Conservation (phyloP, 2,888 invertebrate species). For the Apamea monoglypha region DNA sequence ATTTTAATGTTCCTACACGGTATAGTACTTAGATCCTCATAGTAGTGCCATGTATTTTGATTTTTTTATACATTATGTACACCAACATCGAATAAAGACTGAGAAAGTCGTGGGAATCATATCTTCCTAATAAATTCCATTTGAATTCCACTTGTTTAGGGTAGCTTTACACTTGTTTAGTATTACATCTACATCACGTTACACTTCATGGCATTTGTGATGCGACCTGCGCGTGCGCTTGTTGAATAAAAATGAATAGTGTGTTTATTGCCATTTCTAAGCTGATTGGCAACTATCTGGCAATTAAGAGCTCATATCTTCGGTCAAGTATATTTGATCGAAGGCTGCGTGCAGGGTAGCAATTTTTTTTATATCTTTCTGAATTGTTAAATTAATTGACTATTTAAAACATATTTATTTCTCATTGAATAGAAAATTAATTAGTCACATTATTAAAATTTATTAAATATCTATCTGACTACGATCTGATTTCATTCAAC, state of each 20-base stretch:
- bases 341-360: conserved; percentile 10
- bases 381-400: conserved; percentile 14
- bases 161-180: conserved; percentile 55
- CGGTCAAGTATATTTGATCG: conserved; percentile 12
- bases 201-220: conserved; percentile 8
- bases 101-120: conserved; percentile 76
- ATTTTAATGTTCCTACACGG: conserved; percentile 83
- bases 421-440: conserved; percentile 19
- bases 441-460: not conserved
- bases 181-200: conserved; percentile 50
- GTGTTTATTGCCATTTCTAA: not conserved
- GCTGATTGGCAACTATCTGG: not conserved
- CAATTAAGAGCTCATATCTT: conserved; percentile 11
- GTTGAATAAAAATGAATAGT: conserved; percentile 1
- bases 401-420: conserved; percentile 15
- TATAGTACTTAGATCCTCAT: conserved; percentile 80
- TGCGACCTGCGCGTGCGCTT: conserved; percentile 11
- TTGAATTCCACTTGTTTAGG: conserved; percentile 58
- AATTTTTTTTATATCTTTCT: not conserved
- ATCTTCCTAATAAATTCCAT: conserved; percentile 59
- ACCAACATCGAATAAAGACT: conserved; percentile 87
- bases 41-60: conserved; percentile 84
- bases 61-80: conserved; percentile 67
- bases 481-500: conserved; percentile 49
- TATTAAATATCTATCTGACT: conserved; percentile 6